Percentiles rank a stretch among this genome's conserved stretches.
Evolutionary conservation across 1,140 invertebrate species (phyloP).

Genomic region (Monomorium pharaonis): DNA sequence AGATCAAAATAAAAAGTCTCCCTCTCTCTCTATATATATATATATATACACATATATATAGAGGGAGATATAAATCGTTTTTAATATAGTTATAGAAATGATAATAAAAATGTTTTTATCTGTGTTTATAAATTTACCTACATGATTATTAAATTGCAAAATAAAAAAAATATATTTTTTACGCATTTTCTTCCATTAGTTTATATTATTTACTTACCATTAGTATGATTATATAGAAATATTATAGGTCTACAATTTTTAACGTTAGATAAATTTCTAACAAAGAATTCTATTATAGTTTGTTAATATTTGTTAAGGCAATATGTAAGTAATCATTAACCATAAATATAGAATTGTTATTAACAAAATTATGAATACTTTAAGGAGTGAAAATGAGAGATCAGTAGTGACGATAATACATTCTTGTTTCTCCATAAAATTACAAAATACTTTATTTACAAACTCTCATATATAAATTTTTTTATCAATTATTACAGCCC

Average conservation of each 20-base stretch:
- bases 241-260: background rate
- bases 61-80: too few species aligned
- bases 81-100: background rate
- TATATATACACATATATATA: too few species aligned
- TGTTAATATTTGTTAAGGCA: too few species aligned
- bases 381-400: background rate
- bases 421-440: background rate
- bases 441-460: background rate
- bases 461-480: too few species aligned
- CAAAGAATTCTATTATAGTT: background rate
- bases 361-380: background rate
- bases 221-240: background rate
- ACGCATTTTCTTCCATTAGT: background rate
- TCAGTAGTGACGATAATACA: too few species aligned
- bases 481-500: background rate
- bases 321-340: too few species aligned
- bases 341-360: background rate
- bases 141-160: background rate
- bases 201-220: background rate
- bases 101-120: background rate
- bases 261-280: background rate
- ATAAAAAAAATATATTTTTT: background rate
- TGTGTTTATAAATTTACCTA: background rate
- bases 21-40: too few species aligned
- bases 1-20: slow-evolving; percentile 8